Base-by-base conservation (phyloP, 2,888 invertebrate genomes). In the Lysandra bellargus region DNA sequence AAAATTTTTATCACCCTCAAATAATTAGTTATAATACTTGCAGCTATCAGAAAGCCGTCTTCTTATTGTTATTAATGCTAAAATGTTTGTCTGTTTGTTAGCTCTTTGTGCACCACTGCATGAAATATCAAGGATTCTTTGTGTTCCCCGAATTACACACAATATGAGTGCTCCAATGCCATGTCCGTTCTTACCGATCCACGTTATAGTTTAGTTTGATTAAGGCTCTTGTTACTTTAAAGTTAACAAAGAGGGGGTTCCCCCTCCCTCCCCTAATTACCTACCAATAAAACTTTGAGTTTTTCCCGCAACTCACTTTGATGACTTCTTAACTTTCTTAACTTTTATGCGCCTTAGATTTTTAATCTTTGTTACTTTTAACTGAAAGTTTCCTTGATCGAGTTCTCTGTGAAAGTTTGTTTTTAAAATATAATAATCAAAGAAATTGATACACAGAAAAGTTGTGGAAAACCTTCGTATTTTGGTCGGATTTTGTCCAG, bases 201-300 rank as follows among this genome's bases (percentile, higher is more conserved):
- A 30, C 4, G 64, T 61, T 23, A 61, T 64, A 64, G 64, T 64
- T 23, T 30, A 30, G 64, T 64, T 64, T 64, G 64, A 64, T 64
- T 30, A 64, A 7, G 30, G 9, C 64, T 64, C 64, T 64, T 30
- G 64, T 30, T 64, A 30, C 64, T 64, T 30, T 64, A 64, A 64
- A 64, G 64, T 30, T 64, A 30, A 30, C 64, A 64, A 64, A 61
- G 2, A 30, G 64, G 12, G 64, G 64, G 30, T 23, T 12, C 23
- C 1, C 61, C 1, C 64, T 57, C 17, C 12, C 33, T 33, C 33
- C 69, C 14, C 69, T 69, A 33, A 69, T 69, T 69, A 69, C 37
- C 33, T 33, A 37, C 69, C 33, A 69, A 69, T 69, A 69, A 17
- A 69, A 69, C 69, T 69, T 69, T 23, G 30, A 69, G 69, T 69